Evolutionary conservation across 2,888 invertebrate genomes (phyloP).

Genomic region (Deilephila elpenor): DNA sequence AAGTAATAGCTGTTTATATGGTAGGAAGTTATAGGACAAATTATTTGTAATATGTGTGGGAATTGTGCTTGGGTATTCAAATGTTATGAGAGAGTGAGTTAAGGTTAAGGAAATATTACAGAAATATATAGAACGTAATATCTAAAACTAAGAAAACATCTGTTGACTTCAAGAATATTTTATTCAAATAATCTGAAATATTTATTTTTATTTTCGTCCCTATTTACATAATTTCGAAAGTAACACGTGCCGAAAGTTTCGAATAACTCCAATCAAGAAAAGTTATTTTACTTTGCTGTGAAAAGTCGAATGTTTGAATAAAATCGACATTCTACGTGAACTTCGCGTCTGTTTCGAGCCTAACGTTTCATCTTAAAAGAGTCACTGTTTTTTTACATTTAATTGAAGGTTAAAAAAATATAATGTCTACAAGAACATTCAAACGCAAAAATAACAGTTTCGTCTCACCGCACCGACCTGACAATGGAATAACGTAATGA

Average conservation of each 20-base stretch:
- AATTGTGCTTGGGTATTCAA: no score
- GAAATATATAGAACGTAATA: no score
- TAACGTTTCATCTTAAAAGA: neutral
- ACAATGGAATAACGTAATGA: constrained; percentile 66
- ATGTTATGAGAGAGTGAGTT: no score
- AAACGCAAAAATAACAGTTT: constrained; percentile 68
- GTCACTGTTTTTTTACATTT: constrained; percentile 9
- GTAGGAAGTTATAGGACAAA: no score
- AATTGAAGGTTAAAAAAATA: constrained; percentile 22
- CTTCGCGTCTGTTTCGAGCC: neutral
- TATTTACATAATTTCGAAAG: neutral
- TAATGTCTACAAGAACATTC: constrained; percentile 16
- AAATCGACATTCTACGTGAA: neutral
- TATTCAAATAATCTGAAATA: neutral
- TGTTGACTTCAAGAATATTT: neutral
- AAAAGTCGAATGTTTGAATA: constrained; percentile 19
- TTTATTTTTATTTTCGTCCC: constrained; percentile 7
- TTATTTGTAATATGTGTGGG: no score
- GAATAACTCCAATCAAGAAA: constrained; percentile 17
- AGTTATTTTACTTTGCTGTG: constrained; percentile 4
- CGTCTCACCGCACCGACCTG: constrained; percentile 58
- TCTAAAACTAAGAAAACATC: neutral
- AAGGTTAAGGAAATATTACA: no score
- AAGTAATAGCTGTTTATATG: neutral
- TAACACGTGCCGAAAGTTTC: constrained; percentile 15